A percentile compares a stretch with the other conserved stretches of the same genome.
Conservation (phyloP, 2,113 vertebrate genomes). For the Phrynosoma platyrhinos region DNA sequence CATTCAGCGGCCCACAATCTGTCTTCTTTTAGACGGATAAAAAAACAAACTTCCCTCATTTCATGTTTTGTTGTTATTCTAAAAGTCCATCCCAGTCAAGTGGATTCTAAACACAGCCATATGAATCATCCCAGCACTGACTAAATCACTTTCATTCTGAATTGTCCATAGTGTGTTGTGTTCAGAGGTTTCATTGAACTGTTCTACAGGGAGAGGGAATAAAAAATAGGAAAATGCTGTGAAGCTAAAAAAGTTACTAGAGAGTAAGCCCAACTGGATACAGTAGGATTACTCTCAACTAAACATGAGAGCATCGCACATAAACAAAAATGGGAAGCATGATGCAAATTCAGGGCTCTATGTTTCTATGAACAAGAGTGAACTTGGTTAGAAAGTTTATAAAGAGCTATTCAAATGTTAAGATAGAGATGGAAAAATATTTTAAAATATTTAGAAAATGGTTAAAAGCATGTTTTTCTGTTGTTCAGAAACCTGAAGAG, state of each 20-base stretch:
- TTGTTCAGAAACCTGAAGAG: too few species aligned
- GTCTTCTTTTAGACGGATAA: slow-evolving; percentile 28
- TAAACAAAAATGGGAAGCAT: too few species aligned
- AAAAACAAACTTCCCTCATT: accelerated
- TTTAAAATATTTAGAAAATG: too few species aligned
- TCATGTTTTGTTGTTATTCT: slow-evolving; percentile 13
- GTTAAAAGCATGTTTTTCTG: too few species aligned
- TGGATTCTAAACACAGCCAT: neutral
- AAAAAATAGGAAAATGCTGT: neutral
- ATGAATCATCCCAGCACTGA: neutral
- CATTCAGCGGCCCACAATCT: slow-evolving; percentile 13
- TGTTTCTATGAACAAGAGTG: too few species aligned
- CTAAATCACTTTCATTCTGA: neutral
- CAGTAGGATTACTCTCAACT: neutral
- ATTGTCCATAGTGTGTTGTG: neutral
- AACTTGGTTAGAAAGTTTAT: too few species aligned
- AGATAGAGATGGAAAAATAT: too few species aligned
- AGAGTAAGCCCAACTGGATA: neutral
- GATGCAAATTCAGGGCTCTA: neutral
- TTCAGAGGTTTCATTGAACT: neutral
- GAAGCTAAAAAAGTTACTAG: neutral
- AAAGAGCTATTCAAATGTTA: too few species aligned
- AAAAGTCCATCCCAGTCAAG: accelerated
- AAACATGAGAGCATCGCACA: neutral
- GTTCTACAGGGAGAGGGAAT: neutral